These are phyloP conservation scores for Hephaestus fuliginosus DNA, from an alignment of 2,797 vertebrate genomes.

Conservation along the genomic window DNA sequence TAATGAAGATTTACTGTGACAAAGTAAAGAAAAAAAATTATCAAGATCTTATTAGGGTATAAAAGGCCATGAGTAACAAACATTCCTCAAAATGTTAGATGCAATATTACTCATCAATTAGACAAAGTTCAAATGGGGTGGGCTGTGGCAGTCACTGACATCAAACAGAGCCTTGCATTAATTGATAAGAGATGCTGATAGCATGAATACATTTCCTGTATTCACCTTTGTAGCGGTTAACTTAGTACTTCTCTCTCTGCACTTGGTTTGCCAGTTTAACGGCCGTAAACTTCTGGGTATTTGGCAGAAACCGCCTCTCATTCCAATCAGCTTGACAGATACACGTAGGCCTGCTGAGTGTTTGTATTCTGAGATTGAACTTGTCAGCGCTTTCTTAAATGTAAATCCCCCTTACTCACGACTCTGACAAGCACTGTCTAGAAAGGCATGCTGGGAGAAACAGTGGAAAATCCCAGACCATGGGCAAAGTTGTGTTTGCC, in stretches of 20 bases:
- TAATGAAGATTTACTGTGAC: too few relatives aligned
- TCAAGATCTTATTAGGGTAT: neutral
- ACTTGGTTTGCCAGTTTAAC: slow-evolving; percentile 43
- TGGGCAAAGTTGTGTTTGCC: slow-evolving; percentile 55
- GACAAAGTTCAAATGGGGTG: neutral
- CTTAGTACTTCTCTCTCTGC: slow-evolving; percentile 16
- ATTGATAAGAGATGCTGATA: slow-evolving; percentile 11
- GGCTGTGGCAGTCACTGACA: neutral
- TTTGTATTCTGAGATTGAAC: slow-evolving; percentile 65
- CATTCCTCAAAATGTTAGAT: neutral
- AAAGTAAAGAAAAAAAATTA: too few relatives aligned
- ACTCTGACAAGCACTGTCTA: slow-evolving; percentile 71
- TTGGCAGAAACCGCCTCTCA: slow-evolving; percentile 40
- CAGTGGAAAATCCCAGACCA: slow-evolving; percentile 76
- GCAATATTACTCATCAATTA: neutral
- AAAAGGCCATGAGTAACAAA: slow-evolving; percentile 1
- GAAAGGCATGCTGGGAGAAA: slow-evolving; percentile 74
- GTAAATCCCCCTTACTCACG: slow-evolving; percentile 68
- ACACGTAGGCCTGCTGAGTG: slow-evolving; percentile 41
- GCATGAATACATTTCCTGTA: neutral
- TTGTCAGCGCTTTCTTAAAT: slow-evolving; percentile 81
- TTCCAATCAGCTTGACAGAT: slow-evolving; percentile 49
- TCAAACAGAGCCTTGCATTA: neutral
- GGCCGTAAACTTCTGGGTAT: slow-evolving; percentile 50
- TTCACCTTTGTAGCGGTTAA: slow-evolving; percentile 12